Evolutionary conservation across 1,140 invertebrate species (phyloP).

Genomic region (Solen grandis): DNA sequence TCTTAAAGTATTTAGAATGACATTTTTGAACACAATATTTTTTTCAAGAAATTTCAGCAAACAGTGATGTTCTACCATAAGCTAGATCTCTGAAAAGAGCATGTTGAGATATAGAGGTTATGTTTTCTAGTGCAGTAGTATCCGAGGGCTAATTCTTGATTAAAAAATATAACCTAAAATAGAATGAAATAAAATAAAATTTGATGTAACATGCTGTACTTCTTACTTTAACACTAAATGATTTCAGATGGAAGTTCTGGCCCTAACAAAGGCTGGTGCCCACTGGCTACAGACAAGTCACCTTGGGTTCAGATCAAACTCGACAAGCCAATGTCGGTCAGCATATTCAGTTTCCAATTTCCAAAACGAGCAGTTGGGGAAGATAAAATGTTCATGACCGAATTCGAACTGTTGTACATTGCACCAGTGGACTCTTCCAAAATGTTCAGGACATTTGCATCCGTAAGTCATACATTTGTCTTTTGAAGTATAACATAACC

Average conservation of each 20-base stretch:
- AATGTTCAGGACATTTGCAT: constrained; percentile 27
- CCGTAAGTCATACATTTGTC: no score
- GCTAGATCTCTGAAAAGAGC: background rate
- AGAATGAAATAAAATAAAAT: background rate
- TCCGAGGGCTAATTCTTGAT: background rate
- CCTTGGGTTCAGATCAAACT: constrained; percentile 43
- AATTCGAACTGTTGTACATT: constrained; percentile 45
- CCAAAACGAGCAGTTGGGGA: background rate
- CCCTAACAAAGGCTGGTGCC: constrained; percentile 42
- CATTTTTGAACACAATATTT: background rate
- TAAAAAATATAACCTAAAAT: background rate
- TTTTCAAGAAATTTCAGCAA: background rate
- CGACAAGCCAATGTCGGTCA: constrained; percentile 33
- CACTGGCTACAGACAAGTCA: background rate
- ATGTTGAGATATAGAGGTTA: no score
- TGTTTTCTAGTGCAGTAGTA: no score
- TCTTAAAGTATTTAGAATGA: background rate
- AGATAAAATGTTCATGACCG: constrained; percentile 3
- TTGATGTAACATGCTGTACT: background rate
- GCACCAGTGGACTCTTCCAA: constrained; percentile 20
- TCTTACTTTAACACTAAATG: background rate
- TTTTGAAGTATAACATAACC: no score
- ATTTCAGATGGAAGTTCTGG: background rate
- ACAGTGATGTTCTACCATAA: no score
- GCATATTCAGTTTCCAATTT: constrained; percentile 22